These are phyloP conservation scores for Lynx canadensis DNA, from an alignment of 2,113 vertebrate species.

Conservation along the genomic window DNA sequence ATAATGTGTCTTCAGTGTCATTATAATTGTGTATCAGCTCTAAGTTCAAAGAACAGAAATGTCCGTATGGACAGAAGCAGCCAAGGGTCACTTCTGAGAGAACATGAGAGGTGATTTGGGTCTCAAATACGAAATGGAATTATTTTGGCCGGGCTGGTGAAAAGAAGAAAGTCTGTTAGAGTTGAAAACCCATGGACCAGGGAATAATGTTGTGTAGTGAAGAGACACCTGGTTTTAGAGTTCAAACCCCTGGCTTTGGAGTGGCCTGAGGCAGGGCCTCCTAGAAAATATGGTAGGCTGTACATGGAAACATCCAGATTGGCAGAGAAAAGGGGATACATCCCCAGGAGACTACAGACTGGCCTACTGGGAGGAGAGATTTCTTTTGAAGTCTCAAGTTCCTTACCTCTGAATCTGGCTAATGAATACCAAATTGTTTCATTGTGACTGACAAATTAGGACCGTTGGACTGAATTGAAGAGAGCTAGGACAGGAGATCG, in stretches of 20 bases:
- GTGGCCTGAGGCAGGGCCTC: background rate
- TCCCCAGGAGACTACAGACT: background rate
- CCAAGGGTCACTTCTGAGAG: background rate
- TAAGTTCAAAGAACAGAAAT: background rate
- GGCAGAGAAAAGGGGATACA: background rate
- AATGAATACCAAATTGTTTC: background rate
- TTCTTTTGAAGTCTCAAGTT: constrained; percentile 17
- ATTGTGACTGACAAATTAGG: background rate
- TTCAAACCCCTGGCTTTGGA: background rate
- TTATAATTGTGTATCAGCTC: background rate
- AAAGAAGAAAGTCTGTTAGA: background rate
- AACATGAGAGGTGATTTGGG: background rate
- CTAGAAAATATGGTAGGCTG: background rate
- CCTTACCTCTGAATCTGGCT: background rate
- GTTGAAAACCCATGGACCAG: background rate
- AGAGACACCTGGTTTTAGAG: background rate
- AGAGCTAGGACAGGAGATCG: too few species aligned
- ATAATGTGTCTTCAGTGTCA: background rate
- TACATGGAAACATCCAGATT: background rate
- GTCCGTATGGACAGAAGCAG: background rate
- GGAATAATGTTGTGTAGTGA: too few species aligned
- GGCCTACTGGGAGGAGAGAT: background rate
- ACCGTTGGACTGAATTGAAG: background rate
- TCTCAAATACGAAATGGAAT: background rate
- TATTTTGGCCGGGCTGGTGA: background rate